Base-by-base conservation (phyloP, 64 coral and sea anemone species). In the Cladopsammia gracilis region DNA sequence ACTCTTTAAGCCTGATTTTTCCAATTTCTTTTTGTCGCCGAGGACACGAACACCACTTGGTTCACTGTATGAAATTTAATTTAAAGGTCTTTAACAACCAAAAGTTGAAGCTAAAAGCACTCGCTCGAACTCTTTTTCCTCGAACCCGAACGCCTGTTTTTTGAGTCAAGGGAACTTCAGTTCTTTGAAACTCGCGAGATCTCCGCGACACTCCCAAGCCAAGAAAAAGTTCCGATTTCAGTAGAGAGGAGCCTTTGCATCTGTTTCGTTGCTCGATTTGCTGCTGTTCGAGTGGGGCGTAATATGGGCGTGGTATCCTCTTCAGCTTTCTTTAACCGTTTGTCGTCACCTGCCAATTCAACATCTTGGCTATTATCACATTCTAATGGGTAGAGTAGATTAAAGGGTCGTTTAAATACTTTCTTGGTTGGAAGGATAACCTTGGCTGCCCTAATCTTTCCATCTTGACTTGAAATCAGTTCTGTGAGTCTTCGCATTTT, bases 11-110 rank as follows among this genome's bases (percentile, higher is more conserved):
- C n/a, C n/a, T n/a, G n/a, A n/a, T n/a, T n/a, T n/a, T n/a, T n/a
- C n/a, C n/a, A 3, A 92, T 73, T 86, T 82, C 80, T 66, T 92
- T 92, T n/a, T 53, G 48, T 53, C 75, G 48, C 10, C 45, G 49
- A 77, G 68, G 68, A 70, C 24, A n/a, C 68, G 68, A 22, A 22
- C 25, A 70, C 68, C 13, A 66, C 34, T 34, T 34, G 34, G 34
- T 34, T 34, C 19, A 66, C 62, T 19, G 13, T 66, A 18, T 18
- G 19, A 66, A 11, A 11, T 66, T 66, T 18, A 66, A 66, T 66
- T 66, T 66, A 66, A 19, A 66, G 13, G 13, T 16, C 62, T 18
- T 18, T 22, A 18, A 18, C 62, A 18, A 66, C 34, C 34, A 34
- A 34, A 34, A 34, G 34, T 34, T 34, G 19, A 66, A 66, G 62